phyloP scores from a whole-genome alignment of 2,888 invertebrate genomes.

The Acholoe squamosa region DNA sequence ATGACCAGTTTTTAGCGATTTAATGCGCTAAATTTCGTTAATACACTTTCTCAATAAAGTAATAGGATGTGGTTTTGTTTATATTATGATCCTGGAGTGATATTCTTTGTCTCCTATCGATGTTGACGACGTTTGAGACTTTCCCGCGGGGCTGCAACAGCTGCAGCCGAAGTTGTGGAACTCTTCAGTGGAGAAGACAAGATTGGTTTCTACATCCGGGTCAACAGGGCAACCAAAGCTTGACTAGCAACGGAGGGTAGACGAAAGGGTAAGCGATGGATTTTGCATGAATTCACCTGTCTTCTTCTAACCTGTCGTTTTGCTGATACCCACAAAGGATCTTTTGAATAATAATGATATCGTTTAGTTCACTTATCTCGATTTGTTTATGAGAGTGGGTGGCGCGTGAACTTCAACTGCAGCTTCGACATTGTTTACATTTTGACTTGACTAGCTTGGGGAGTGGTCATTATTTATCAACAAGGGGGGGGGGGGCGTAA shows the following conservation, averaged over 20 bases:
- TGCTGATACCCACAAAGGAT: too few species aligned
- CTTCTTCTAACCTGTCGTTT: too few species aligned
- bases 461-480: too few species aligned
- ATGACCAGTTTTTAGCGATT: not conserved
- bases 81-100: too few species aligned
- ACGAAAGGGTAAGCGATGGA: not conserved
- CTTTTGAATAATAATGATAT: too few species aligned
- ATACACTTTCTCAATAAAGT: not conserved
- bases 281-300: not conserved
- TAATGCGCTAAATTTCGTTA: not conserved
- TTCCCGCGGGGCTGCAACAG: not conserved
- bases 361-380: too few species aligned
- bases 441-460: too few species aligned
- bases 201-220: constrained; percentile 24
- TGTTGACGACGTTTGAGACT: not conserved
- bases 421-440: too few species aligned
- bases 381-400: too few species aligned
- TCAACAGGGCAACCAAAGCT: constrained; percentile 41
- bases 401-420: too few species aligned
- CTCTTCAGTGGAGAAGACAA: constrained; percentile 1
- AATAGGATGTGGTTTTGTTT: too few species aligned
- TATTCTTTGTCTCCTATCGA: not conserved
- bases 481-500: too few species aligned
- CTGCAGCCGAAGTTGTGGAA: constrained; percentile 17
- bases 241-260: constrained; percentile 16